Evolutionary conservation across 2,113 vertebrate species (phyloP).

Genomic region (Heptranchias perlo): DNA sequence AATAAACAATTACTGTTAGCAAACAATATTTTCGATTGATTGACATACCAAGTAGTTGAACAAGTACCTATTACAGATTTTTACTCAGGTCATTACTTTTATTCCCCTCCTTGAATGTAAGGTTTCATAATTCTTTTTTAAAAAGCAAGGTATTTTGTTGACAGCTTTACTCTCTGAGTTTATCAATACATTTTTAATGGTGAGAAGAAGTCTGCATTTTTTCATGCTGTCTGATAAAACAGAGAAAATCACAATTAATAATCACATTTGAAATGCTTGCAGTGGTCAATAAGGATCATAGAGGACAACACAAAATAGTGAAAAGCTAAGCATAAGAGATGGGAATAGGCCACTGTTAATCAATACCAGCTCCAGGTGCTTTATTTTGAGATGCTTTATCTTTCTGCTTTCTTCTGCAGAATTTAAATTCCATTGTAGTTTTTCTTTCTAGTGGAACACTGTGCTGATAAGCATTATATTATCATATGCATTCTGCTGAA

Average conservation of each 20-base stretch:
- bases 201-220: neutral
- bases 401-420: neutral
- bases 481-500: neutral
- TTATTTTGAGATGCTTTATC: neutral
- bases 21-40: too few relatives aligned
- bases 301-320: neutral
- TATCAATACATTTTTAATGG: neutral
- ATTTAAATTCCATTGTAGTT: neutral
- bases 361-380: neutral
- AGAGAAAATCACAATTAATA: neutral
- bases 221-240: neutral
- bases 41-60: too few relatives aligned
- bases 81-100: too few relatives aligned
- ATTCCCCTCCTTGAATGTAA: neutral
- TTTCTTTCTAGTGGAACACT: neutral
- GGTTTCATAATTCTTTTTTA: neutral
- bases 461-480: neutral
- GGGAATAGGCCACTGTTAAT: neutral
- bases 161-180: neutral
- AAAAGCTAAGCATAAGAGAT: neutral
- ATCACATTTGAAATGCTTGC: too few relatives aligned
- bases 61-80: too few relatives aligned
- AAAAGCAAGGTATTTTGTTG: neutral
- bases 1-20: too few relatives aligned
- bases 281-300: neutral